Base-by-base conservation (phyloP, 2,888 invertebrate species). In the Chaitophorus viminalis region DNA sequence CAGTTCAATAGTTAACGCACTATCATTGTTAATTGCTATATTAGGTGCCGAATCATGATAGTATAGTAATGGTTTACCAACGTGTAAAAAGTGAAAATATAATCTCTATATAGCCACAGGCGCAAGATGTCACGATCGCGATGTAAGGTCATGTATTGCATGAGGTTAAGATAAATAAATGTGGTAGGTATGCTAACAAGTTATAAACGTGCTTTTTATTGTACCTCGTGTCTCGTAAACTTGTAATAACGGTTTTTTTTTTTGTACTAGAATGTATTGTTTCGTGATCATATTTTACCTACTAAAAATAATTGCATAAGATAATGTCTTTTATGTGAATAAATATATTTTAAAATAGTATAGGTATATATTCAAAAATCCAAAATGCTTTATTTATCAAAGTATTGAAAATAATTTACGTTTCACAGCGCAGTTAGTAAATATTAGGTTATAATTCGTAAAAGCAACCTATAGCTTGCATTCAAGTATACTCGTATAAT, bases 11-110 rank as follows among this genome's bases (percentile, higher is more conserved):
- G 46, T 46, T 46, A 46, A 46, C 14, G 14, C 46, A 14, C 11
- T 11, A 68, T 68, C 3, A 31, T 33, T 72, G 18, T 72, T 72
- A 72, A 79, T 36, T 29, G 68, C 29, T 29, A 46, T 29, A 46
- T 81, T 46, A 81, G 14, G 46, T 46, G 68, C 31, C 11, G 31
- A 46, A 39, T 81, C n/a, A 68, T 39, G 14, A 21, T 25, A n/a
- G 29, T 6, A 60, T 82, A 75, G n/a, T 75, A 75, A 65, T 83
- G 39, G 60, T 39, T 84, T 65, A 39, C 52, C 9, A 31, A 65
- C 65, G 76, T 68, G 65, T 84, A 65, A 76, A 86, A 81, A 87
- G 86, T 87, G 86, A 87, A 87, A 87, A 75, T 75, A 84, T 84
- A 39, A 83, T 76, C 84, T 84, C 84, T 76, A 68, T 76, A 68